Evolutionary conservation across 2,797 vertebrate genomes (phyloP).

Genomic region (Poeciliopsis turneri): DNA sequence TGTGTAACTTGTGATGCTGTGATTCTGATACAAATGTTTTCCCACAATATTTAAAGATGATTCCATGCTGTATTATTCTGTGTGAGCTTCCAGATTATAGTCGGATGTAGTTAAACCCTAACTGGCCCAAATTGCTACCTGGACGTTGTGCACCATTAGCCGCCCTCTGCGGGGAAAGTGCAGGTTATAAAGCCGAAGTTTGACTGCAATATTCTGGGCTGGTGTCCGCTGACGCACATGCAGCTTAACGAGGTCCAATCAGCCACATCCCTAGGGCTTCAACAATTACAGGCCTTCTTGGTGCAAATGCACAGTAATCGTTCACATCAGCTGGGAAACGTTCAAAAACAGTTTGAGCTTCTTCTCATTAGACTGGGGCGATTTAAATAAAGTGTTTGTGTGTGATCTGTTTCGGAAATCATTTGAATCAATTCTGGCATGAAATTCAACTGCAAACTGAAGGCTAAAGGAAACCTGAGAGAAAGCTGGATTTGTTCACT

Average conservation of each 20-base stretch:
- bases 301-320: slow-evolving; percentile 34
- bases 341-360: slow-evolving; percentile 23
- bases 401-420: background rate
- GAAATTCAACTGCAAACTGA: background rate
- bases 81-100: slow-evolving; percentile 16
- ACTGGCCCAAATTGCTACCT: slow-evolving; percentile 54
- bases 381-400: background rate
- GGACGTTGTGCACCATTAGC: slow-evolving; percentile 41
- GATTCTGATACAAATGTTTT: background rate
- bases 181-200: slow-evolving; percentile 33
- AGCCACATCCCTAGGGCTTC: slow-evolving; percentile 46
- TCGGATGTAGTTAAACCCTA: slow-evolving; percentile 53
- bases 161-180: slow-evolving; percentile 48
- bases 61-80: background rate
- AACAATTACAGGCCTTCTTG: slow-evolving; percentile 60
- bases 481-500: background rate
- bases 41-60: background rate
- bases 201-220: slow-evolving; percentile 33
- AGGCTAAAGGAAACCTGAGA: background rate
- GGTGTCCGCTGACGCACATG: slow-evolving; percentile 57
- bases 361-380: slow-evolving; percentile 17
- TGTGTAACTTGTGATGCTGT: no score
- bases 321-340: slow-evolving; percentile 48
- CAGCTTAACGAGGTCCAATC: slow-evolving; percentile 64
- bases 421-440: background rate